Evolutionary conservation across 2,113 vertebrate genomes (phyloP).

Genomic region (Furnarius figulus): DNA sequence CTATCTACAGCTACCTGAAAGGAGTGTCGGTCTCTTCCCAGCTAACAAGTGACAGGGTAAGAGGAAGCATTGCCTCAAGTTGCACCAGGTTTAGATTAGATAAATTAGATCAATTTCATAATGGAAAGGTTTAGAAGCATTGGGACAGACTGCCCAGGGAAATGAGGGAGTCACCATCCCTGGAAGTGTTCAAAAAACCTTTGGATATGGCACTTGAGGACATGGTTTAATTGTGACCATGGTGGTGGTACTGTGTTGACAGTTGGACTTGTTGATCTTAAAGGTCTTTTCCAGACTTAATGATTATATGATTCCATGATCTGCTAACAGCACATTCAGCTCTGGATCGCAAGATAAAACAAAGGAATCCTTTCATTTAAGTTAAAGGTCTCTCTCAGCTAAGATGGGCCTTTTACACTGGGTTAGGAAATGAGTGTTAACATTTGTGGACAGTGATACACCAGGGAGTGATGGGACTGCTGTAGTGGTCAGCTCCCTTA

Average conservation of each 20-base stretch:
- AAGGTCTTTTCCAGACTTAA: not conserved
- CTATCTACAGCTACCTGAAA: not conserved
- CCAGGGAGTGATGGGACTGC: not conserved
- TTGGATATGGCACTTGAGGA: not conserved
- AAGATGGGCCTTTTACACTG: not conserved
- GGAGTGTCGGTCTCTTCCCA: not conserved
- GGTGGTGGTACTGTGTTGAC: not conserved
- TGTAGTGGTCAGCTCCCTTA: not conserved
- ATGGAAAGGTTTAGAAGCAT: not conserved
- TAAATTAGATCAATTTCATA: not conserved
- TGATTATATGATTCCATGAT: not conserved
- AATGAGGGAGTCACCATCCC: not conserved
- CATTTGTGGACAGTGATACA: not conserved
- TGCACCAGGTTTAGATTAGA: not conserved
- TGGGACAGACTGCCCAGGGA: not conserved
- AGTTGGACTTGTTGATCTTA: not conserved
- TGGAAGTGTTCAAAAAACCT: not conserved
- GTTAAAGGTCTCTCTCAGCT: not conserved
- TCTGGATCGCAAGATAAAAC: not conserved
- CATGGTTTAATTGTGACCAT: not conserved
- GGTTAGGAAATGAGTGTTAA: not conserved
- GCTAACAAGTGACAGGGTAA: not conserved
- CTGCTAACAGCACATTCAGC: not conserved
- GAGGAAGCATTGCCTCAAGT: not conserved
- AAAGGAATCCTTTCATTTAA: not conserved